Evolutionary conservation across 2,888 invertebrate species (phyloP).

Genomic region (Acanthopleura granulata): DNA sequence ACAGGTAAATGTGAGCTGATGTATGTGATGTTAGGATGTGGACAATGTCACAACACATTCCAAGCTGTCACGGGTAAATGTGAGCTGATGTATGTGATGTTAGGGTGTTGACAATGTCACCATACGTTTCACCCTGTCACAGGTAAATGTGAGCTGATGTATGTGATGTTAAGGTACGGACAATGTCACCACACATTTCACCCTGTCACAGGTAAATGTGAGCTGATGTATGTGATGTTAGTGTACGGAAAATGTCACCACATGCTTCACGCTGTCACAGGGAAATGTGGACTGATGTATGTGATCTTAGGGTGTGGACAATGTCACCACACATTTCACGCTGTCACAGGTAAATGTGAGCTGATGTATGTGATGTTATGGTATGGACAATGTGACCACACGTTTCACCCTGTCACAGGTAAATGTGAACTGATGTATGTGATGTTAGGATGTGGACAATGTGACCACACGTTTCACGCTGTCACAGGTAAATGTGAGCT

Average conservation of each 20-base stretch:
- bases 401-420: too few species aligned
- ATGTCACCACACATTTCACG: conserved; percentile 95
- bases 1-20: conserved; percentile 86
- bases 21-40: conserved; percentile 96
- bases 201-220: too few species aligned
- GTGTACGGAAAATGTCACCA: conserved; percentile 80
- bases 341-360: conserved; percentile 74
- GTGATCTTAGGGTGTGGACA: conserved; percentile 98
- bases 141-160: too few species aligned
- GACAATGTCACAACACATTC: conserved; percentile 96
- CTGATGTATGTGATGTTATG: conserved; percentile 97
- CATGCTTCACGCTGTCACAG: conserved; percentile 82
- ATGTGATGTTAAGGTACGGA: too few species aligned
- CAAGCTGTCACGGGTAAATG: conserved; percentile 77
- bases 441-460: too few species aligned
- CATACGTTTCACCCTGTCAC: too few species aligned
- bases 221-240: conserved; percentile 72
- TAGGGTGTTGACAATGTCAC: too few species aligned
- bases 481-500: conserved; percentile 82
- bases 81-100: conserved; percentile 72
- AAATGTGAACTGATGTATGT: too few species aligned
- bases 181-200: too few species aligned
- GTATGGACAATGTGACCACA: conserved; percentile 96
- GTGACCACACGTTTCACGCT: conserved; percentile 75
- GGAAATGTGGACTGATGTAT: conserved; percentile 82